Conservation (phyloP, 2,113 vertebrate species). For the Lutjanus erythropterus region DNA sequence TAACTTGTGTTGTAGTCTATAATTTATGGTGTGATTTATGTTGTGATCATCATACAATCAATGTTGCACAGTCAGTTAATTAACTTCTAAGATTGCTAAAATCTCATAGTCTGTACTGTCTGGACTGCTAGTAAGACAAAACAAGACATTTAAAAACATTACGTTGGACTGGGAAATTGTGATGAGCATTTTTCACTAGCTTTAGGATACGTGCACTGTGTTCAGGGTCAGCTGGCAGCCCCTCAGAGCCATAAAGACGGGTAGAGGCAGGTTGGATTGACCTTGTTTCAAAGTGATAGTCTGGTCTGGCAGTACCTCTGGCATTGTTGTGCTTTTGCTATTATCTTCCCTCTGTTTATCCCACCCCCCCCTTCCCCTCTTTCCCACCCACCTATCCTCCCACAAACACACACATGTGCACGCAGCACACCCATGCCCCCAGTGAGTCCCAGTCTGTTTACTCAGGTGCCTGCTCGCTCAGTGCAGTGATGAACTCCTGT, state of each 20-base stretch:
- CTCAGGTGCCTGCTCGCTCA: slow-evolving; percentile 90
- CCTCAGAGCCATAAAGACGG: not conserved
- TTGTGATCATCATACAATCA: too few species aligned
- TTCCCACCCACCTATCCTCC: slow-evolving; percentile 4
- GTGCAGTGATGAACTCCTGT: slow-evolving; percentile 92
- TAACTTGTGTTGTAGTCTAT: too few species aligned
- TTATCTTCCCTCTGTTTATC: slow-evolving; percentile 70
- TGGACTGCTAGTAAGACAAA: not conserved
- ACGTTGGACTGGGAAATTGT: not conserved
- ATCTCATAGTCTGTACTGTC: too few species aligned
- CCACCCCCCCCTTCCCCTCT: too few species aligned
- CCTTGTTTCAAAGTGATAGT: slow-evolving; percentile 58
- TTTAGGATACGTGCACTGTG: not conserved
- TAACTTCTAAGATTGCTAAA: too few species aligned
- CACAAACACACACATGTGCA: slow-evolving; percentile 37
- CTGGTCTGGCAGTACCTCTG: slow-evolving; percentile 35
- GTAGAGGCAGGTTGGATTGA: slow-evolving; percentile 31
- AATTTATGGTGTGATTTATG: too few species aligned
- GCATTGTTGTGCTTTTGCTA: slow-evolving; percentile 53
- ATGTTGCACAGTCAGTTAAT: too few species aligned
- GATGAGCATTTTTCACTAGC: not conserved
- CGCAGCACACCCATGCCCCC: slow-evolving; percentile 47
- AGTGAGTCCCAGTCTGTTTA: slow-evolving; percentile 82
- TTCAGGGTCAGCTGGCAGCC: not conserved
- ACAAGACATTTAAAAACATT: not conserved